Evolutionary conservation across 2,888 invertebrate species (phyloP).

Genomic region (Crocallis elinguaria): DNA sequence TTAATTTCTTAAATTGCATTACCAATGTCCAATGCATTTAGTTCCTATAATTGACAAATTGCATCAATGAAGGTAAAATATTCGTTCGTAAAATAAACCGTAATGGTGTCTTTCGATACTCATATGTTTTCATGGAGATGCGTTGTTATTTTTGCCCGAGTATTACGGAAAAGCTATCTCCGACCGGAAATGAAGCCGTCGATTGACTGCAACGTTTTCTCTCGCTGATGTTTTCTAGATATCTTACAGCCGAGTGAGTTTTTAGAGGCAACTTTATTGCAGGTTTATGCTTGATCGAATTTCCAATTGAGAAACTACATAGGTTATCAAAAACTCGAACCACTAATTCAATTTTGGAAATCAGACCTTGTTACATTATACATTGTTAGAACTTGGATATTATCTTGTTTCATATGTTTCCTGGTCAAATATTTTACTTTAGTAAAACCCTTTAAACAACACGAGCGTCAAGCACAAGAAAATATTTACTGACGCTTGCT

Average conservation of each 20-base stretch:
- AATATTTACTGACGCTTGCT: no score
- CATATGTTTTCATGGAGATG: constrained; percentile 18
- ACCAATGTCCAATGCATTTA: no score
- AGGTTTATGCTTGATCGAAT: constrained; percentile 32
- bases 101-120: constrained; percentile 16
- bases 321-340: neutral
- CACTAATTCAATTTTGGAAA: no score
- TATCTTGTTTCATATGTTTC: no score
- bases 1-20: no score
- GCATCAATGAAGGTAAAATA: no score
- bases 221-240: constrained; percentile 27
- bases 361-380: no score
- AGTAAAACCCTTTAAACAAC: no score
- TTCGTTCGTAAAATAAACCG: neutral
- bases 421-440: no score
- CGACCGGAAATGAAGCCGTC: constrained; percentile 48
- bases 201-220: constrained; percentile 40
- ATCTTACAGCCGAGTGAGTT: constrained; percentile 21
- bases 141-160: constrained; percentile 25
- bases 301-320: neutral
- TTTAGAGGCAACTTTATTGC: constrained; percentile 20
- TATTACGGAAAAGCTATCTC: constrained; percentile 40
- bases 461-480: no score
- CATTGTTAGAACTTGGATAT: no score
- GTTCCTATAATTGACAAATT: no score